A percentile compares a stretch with the other conserved stretches of the same genome.
These are phyloP conservation scores for Eleginops maclovinus DNA, from an alignment of 2,113 vertebrate species.

Conservation along the genomic window DNA sequence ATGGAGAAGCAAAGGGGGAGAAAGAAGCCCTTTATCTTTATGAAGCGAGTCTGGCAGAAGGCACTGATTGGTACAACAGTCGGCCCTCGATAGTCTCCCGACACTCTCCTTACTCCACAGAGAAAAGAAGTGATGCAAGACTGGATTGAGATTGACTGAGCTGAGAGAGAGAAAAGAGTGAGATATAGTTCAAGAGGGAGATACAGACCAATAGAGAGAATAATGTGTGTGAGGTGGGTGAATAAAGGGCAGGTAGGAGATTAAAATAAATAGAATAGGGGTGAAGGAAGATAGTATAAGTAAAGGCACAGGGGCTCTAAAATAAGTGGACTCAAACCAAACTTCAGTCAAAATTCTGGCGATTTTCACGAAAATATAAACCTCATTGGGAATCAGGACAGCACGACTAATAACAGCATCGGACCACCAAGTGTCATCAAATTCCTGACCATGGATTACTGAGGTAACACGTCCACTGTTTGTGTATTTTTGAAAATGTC, in stretches of 20 bases:
- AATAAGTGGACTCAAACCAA: slow-evolving; percentile 20
- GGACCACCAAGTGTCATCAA: slow-evolving; percentile 10
- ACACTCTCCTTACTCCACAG: slow-evolving; percentile 49
- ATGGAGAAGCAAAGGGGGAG: slow-evolving; percentile 39
- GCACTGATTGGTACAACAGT: slow-evolving; percentile 73
- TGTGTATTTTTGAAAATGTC: slow-evolving; percentile 22
- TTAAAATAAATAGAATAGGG: slow-evolving; percentile 23
- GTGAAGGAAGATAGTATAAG: slow-evolving; percentile 25
- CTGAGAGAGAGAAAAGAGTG: slow-evolving; percentile 44
- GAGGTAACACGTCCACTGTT: slow-evolving; percentile 19
- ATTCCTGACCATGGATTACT: slow-evolving; percentile 24
- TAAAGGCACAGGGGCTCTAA: background rate
- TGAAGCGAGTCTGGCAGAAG: slow-evolving; percentile 64
- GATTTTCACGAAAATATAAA: background rate
- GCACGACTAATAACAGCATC: slow-evolving; percentile 8
- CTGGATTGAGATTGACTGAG: slow-evolving; percentile 67
- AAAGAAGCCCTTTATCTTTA: slow-evolving; percentile 74
- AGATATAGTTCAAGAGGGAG: slow-evolving; percentile 54
- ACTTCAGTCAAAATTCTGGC: slow-evolving; percentile 9
- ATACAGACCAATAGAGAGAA: slow-evolving; percentile 49
- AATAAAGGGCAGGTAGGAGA: slow-evolving; percentile 18
- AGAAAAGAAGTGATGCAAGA: slow-evolving; percentile 75
- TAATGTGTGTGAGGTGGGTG: slow-evolving; percentile 1
- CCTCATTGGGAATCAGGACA: background rate
- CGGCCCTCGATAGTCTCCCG: slow-evolving; percentile 57